Evolutionary conservation across 1,140 invertebrate genomes (phyloP).

Genomic region (Drosophila nigromelanica): DNA sequence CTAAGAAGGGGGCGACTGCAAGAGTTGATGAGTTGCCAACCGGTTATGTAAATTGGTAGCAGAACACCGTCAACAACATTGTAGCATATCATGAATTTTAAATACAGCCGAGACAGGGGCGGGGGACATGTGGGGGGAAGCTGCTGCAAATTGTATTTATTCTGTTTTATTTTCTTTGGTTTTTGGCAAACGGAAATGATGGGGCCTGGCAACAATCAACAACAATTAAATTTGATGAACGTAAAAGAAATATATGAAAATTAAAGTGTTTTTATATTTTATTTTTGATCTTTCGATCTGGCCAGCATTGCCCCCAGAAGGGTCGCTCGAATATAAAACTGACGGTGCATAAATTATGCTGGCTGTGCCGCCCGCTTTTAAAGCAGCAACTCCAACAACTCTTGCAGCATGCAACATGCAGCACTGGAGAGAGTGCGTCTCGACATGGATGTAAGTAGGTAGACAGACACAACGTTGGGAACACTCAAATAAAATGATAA

Average conservation of each 20-base stretch:
- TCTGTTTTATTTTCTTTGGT: not conserved
- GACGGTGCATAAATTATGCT: slow-evolving; percentile 67
- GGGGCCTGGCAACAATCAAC: slow-evolving; percentile 40
- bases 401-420: slow-evolving; percentile 26
- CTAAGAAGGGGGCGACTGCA: not conserved
- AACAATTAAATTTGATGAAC: slow-evolving; percentile 73
- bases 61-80: slow-evolving; percentile 31
- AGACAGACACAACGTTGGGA: slow-evolving; percentile 29
- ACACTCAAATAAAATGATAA: slow-evolving; percentile 14
- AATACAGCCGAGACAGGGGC: not conserved
- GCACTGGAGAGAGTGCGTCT: slow-evolving; percentile 34
- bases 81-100: slow-evolving; percentile 68
- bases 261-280: slow-evolving; percentile 32
- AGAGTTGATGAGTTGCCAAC: slow-evolving; percentile 55
- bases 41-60: slow-evolving; percentile 69
- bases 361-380: slow-evolving; percentile 8
- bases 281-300: not conserved
- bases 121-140: not conserved
- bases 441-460: slow-evolving; percentile 19
- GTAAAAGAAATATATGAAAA: slow-evolving; percentile 15
- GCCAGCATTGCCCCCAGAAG: slow-evolving; percentile 22
- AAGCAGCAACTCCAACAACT: not conserved
- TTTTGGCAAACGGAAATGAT: slow-evolving; percentile 52
- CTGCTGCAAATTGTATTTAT: slow-evolving; percentile 28
- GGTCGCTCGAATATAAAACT: slow-evolving; percentile 29